Conservation (phyloP, 2,888 invertebrate genomes). For the Andrena camellia region DNA sequence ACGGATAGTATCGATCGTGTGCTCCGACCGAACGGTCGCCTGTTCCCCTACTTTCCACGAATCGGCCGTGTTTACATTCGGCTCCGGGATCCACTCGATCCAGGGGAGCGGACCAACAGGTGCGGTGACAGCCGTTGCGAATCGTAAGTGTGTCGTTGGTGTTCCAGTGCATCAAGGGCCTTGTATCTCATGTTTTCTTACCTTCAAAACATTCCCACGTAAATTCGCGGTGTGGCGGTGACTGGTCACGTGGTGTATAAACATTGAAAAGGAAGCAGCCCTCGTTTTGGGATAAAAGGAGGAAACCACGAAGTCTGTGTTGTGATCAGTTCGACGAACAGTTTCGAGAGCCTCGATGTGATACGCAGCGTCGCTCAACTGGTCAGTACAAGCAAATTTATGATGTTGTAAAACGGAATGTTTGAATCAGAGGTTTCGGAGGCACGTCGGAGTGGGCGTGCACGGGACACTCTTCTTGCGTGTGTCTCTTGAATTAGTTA, state of each 20-base stretch:
- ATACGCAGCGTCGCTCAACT: neutral
- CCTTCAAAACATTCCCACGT: neutral
- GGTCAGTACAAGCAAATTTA: constrained; percentile 19
- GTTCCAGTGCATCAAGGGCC: neutral
- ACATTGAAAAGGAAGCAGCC: neutral
- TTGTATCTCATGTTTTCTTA: neutral
- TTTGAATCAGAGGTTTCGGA: too few relatives aligned
- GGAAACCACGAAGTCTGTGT: neutral
- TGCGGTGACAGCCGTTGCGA: constrained; percentile 6
- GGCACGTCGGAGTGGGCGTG: neutral
- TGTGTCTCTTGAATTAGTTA: constrained; percentile 1
- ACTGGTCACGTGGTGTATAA: neutral
- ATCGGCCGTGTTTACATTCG: constrained; percentile 21
- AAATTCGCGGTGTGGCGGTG: neutral
- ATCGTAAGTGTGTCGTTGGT: neutral
- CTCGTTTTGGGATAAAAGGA: neutral
- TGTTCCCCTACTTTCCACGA: constrained; percentile 11
- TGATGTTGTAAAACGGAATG: neutral
- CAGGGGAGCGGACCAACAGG: neutral
- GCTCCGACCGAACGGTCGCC: constrained; percentile 69
- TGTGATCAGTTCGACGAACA: constrained; percentile 7
- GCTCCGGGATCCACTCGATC: neutral
- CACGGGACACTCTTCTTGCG: neutral
- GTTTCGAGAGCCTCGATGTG: neutral
- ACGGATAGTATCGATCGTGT: constrained; percentile 74